Conservation (phyloP, 2,888 invertebrate species). For the Fragum sueziense region DNA sequence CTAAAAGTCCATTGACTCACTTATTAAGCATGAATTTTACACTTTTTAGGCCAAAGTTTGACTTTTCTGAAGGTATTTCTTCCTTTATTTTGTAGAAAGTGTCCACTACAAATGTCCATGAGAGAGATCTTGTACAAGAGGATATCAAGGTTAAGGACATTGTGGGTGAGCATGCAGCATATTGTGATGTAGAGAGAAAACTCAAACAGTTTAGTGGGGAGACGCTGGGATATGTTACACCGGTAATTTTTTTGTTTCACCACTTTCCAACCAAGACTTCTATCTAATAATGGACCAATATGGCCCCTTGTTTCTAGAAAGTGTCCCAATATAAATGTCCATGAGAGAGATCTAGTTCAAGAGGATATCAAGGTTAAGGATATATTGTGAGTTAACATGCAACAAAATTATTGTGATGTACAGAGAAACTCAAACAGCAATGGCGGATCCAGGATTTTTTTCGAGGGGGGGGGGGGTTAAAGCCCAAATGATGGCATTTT, state of each 20-base stretch:
- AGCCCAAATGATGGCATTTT: too few relatives aligned
- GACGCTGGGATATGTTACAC: constrained; percentile 95
- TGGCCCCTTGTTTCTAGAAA: too few relatives aligned
- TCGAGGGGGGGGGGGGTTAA: too few relatives aligned
- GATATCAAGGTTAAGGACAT: constrained; percentile 89
- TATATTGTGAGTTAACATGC: constrained; percentile 90
- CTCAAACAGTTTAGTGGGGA: constrained; percentile 88
- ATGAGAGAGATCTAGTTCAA: constrained; percentile 88
- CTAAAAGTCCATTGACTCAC: too few relatives aligned
- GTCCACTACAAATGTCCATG: constrained; percentile 84
- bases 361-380: constrained; percentile 88
- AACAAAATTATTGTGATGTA: constrained; percentile 89
- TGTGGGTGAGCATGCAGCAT: constrained; percentile 89
- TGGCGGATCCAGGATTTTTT: too few relatives aligned
- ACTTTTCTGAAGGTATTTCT: too few relatives aligned
- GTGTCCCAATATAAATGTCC: constrained; percentile 84
- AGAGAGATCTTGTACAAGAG: constrained; percentile 88
- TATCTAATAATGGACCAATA: too few relatives aligned
- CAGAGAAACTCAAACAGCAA: constrained; percentile 85
- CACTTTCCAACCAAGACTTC: too few relatives aligned
- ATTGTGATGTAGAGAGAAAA: constrained; percentile 87
- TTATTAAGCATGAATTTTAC: too few relatives aligned
- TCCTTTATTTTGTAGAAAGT: too few relatives aligned
- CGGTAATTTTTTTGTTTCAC: constrained; percentile 87
- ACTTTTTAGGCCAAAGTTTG: too few relatives aligned